Evolutionary conservation across 1,140 invertebrate genomes (phyloP), one percentile per base, ranked within the genome.

Genomic region (Cyphomyrmex costatus): DNA sequence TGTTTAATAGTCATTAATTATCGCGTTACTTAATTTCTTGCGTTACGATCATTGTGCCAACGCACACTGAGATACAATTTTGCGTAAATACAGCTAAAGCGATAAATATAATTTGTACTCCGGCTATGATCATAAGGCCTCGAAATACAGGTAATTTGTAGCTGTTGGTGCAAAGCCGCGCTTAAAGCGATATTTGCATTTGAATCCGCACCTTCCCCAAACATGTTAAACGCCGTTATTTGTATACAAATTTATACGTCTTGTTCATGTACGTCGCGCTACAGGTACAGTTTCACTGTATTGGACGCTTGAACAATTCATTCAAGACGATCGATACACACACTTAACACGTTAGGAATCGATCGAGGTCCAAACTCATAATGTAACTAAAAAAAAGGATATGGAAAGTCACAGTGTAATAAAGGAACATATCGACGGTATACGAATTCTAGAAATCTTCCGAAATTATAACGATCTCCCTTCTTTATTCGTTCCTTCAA

Each of bases 401-500:
- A 42, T 33, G 74, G 83, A 58, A 70, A 85, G 87, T 87, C 89
- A 78, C 87, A 16, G 8, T 24, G 33, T 24, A 61, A 49, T 46
- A 51, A 61, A 86, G 33, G 65, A 83, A 80, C 86, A 80, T 91
- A 88, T 66, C 86, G 66, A 71, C 80, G 77, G 87, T 82, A 86
- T 71, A 89, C 90, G 89, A 92, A 92, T 90, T 78, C 65, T 89
- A 87, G 33, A 16, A 85, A 88, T 84, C 78, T 27, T 27, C 89
- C 89, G 86, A 93, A 93, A 93, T 93, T 94, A 92, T 93, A 93
- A 94, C 92, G 92, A 94, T 93, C 90, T 90, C 74, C 71, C 73
- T 80, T 88, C 89, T 89, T 89, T 86, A 68, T 86, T 88, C 89
- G 49, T 89, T 79, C 78, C 86, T 71, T 68, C 88, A 66, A 66